A percentile compares a stretch with the other conserved stretches of the same genome.
Evolutionary conservation across 2,888 invertebrate genomes (phyloP).

Genomic region (Eurois occulta): DNA sequence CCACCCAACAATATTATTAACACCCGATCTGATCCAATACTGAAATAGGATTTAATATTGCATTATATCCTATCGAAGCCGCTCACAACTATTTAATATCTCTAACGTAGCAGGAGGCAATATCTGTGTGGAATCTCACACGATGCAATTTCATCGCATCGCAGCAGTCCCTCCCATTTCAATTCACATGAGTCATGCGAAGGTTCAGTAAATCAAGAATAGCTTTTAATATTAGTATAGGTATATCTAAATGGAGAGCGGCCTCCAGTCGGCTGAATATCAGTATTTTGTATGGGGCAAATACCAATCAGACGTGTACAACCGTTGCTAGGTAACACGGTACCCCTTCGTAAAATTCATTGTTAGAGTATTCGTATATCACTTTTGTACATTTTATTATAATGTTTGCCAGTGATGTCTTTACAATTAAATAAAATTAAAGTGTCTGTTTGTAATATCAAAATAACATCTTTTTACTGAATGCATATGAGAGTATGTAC

Average conservation of each 20-base stretch:
- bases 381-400: background rate
- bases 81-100: background rate
- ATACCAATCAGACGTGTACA: background rate
- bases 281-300: background rate
- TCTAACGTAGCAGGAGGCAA: background rate
- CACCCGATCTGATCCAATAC: background rate
- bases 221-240: background rate
- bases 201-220: background rate
- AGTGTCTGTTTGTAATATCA: too few species aligned
- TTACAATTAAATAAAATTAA: too few species aligned
- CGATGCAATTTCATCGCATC: background rate
- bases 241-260: background rate
- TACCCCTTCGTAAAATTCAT: background rate
- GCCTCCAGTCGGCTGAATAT: background rate
- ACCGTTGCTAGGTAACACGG: background rate
- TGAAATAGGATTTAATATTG: background rate
- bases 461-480: too few species aligned
- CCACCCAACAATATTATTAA: background rate
- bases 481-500: too few species aligned
- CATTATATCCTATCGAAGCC: background rate
- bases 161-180: background rate
- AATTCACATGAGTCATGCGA: background rate
- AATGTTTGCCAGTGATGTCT: too few species aligned
- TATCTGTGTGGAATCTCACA: background rate
- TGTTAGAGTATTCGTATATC: background rate